These are phyloP conservation scores for Vanessa atalanta DNA, from an alignment of 1,140 invertebrate genomes.

Conservation along the genomic window DNA sequence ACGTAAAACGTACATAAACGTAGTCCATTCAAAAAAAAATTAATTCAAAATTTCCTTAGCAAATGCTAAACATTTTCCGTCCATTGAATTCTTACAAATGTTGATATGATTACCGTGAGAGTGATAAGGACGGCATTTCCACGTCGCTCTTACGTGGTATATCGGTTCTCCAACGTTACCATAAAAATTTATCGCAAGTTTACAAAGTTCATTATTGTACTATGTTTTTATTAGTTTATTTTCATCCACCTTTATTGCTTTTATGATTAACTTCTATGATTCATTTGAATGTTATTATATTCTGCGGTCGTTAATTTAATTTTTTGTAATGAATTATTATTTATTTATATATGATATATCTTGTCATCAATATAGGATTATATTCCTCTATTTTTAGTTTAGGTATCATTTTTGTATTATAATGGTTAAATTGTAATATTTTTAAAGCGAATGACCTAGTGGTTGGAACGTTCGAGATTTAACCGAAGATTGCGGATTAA, in stretches of 20 bases:
- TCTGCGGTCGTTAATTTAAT: neutral
- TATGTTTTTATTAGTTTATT: conserved; percentile 33
- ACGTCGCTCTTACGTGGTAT: conserved; percentile 18
- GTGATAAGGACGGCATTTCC: neutral
- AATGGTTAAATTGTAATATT: too few species aligned
- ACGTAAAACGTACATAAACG: too few species aligned
- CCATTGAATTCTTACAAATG: neutral
- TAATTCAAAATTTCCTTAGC: neutral
- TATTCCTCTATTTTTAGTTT: too few species aligned
- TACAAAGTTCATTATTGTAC: conserved; percentile 36
- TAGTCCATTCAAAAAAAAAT: too few species aligned
- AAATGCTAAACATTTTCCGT: neutral
- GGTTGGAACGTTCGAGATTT: too few species aligned
- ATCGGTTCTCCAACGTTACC: conserved; percentile 22
- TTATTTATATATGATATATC: neutral
- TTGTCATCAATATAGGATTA: too few species aligned
- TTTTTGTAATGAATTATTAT: neutral
- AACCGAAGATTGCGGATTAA: too few species aligned
- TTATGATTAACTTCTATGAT: conserved; percentile 20
- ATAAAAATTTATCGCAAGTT: conserved; percentile 30
- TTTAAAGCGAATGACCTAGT: too few species aligned
- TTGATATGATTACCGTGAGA: neutral
- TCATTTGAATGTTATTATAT: conserved; percentile 12
- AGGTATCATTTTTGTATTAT: too few species aligned
- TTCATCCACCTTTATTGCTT: conserved; percentile 27